Evolutionary conservation across 2,888 invertebrate species (phyloP), one percentile per base, ranked within the genome.

Genomic region (Notocelia uddmanniana): DNA sequence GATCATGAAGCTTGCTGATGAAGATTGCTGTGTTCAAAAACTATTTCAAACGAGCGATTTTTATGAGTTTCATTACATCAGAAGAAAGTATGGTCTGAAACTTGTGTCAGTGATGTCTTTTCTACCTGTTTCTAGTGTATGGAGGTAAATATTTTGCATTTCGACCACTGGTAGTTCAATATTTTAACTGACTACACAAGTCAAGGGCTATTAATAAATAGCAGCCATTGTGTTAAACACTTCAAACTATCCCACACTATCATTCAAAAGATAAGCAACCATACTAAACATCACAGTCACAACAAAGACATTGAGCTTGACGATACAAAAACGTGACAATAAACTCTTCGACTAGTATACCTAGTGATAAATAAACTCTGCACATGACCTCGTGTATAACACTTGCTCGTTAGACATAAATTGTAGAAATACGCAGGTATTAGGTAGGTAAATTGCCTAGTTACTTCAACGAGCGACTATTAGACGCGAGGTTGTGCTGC

Each of bases 281-380:
- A 74, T 74, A 85, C 80, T 82, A 84, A 83, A 83, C 79, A 80
- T 83, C 81, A 69, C 76, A 74, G 64, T 80, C 78, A 85, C 81
- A 87, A 86, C 81, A 74, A 74, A 84, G 74, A 85, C 79, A 87
- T 89, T 90, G 89, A 89, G 89, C 89, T 84, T 83, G 80, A 80
- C 80, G 74, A 79, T 79, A 82, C 77, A 74, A 79, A 75, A 78
- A 78, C 48, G 55, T 55, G 57, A 57, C 59, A 45, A 59, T 59
- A 66, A 59, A 52, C 62, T 31, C 50, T 37, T 64, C 21, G 34
- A 64, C 50, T 63, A 23, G 37, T 54, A 37, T 54, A 34, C n/a
- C 34, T 52, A 64, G 37, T 64, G 26, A 52, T 66, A 45, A 55
- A 55, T 13, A 26, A 57, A 23, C 21, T 52, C 50, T 19, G 48